These are phyloP conservation scores for Drosophila dives DNA, from an alignment of 2,888 invertebrate species.

Conservation along the genomic window DNA sequence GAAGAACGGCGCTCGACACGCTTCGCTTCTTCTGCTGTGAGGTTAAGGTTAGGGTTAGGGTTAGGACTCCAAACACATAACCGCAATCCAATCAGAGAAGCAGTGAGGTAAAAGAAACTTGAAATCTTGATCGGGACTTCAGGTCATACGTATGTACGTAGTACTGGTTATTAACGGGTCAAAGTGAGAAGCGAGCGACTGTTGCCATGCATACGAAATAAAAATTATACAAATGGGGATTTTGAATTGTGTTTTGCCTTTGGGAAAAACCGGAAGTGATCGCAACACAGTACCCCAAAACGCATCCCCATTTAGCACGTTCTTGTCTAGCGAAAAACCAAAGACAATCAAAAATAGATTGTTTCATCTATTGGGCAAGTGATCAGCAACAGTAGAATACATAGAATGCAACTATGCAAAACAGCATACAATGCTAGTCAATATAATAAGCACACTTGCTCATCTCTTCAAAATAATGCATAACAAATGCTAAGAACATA, in stretches of 20 bases:
- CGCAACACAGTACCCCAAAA: conserved; percentile 19
- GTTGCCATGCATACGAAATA: conserved; percentile 37
- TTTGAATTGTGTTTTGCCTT: conserved; percentile 20
- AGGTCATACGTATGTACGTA: neutral
- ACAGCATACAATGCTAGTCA: neutral
- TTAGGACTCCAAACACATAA: conserved; percentile 16
- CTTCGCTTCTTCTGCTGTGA: conserved; percentile 36
- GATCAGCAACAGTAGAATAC: conserved; percentile 43
- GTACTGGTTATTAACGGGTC: neutral
- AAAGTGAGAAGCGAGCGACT: neutral
- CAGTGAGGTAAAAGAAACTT: conserved; percentile 3
- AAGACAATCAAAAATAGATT: conserved; percentile 69
- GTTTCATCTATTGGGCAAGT: conserved; percentile 64
- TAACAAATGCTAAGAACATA: neutral
- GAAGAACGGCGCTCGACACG: conserved; percentile 18
- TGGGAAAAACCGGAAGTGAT: conserved; percentile 71
- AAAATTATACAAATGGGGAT: neutral
- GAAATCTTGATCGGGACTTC: conserved; percentile 2
- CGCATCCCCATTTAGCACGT: conserved; percentile 13
- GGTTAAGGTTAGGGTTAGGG: conserved; percentile 42
- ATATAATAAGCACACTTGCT: neutral
- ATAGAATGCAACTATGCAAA: conserved; percentile 1
- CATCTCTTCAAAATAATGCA: neutral
- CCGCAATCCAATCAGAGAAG: conserved; percentile 47
- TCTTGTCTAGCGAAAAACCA: conserved; percentile 22